A percentile compares a stretch with the other conserved stretches of the same genome.
Evolutionary conservation across 1,140 invertebrate species (phyloP).

Genomic region (Heliothis subflexa): DNA sequence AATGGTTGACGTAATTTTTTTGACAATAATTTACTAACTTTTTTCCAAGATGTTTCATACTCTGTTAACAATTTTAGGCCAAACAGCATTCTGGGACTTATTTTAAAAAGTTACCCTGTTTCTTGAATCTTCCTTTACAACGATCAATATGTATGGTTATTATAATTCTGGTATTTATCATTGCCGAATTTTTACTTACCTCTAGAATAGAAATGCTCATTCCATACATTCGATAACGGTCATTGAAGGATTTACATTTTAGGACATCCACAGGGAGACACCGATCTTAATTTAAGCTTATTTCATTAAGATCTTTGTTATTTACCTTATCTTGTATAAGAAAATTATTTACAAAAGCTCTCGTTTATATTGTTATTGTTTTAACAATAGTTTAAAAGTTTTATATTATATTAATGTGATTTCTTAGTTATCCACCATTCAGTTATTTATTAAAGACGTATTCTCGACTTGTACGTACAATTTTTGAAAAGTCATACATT

Average conservation of each 20-base stretch:
- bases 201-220: not conserved
- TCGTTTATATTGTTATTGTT: constrained; percentile 39
- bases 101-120: not conserved
- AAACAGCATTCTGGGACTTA: not conserved
- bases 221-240: not conserved
- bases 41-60: not conserved
- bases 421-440: not conserved
- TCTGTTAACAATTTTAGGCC: constrained; percentile 3
- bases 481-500: too few relatives aligned
- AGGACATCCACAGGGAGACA: constrained; percentile 13
- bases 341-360: constrained; percentile 46
- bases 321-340: constrained; percentile 3
- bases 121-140: not conserved
- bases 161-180: not conserved
- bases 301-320: not conserved
- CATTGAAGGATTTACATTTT: not conserved
- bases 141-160: not conserved
- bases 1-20: not conserved
- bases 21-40: not conserved
- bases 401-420: not conserved
- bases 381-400: constrained; percentile 18
- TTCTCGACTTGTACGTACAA: too few relatives aligned
- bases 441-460: too few relatives aligned
- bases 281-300: not conserved
- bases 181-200: not conserved